Conservation (phyloP, 2,888 invertebrate genomes). For the Nemapogon koenigi region DNA sequence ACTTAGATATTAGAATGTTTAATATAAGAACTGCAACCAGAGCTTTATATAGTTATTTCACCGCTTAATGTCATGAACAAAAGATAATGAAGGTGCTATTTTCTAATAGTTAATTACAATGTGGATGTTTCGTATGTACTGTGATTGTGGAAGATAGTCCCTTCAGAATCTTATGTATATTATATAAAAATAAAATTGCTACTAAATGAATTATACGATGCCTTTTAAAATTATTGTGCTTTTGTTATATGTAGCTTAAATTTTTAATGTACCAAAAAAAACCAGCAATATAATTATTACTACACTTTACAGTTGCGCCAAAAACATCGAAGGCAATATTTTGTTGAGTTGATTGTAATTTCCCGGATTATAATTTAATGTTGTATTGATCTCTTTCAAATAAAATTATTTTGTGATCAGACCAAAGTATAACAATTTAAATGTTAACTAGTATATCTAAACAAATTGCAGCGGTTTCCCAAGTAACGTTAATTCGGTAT, state of each 20-base stretch:
- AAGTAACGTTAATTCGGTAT: too few species aligned
- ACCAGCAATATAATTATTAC: not conserved
- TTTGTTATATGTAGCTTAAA: not conserved
- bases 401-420: conserved; percentile 9
- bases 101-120: not conserved
- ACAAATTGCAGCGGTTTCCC: not conserved
- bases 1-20: too few species aligned
- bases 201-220: too few species aligned
- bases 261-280: not conserved
- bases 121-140: not conserved
- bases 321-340: not conserved
- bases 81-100: not conserved
- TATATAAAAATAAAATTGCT: not conserved
- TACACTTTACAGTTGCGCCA: not conserved
- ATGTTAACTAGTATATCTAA: conserved; percentile 3
- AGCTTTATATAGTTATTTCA: too few species aligned
- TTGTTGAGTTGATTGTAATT: not conserved
- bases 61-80: too few species aligned
- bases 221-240: too few species aligned
- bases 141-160: not conserved
- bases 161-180: not conserved
- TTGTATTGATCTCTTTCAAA: conserved; percentile 4
- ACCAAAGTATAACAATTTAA: conserved; percentile 9
- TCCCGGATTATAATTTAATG: conserved; percentile 7
- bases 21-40: too few species aligned